Percentiles rank a stretch among this genome's conserved stretches.
These are phyloP conservation scores for Drosophila tani DNA, from an alignment of 1,140 invertebrate species.

Conservation along the genomic window DNA sequence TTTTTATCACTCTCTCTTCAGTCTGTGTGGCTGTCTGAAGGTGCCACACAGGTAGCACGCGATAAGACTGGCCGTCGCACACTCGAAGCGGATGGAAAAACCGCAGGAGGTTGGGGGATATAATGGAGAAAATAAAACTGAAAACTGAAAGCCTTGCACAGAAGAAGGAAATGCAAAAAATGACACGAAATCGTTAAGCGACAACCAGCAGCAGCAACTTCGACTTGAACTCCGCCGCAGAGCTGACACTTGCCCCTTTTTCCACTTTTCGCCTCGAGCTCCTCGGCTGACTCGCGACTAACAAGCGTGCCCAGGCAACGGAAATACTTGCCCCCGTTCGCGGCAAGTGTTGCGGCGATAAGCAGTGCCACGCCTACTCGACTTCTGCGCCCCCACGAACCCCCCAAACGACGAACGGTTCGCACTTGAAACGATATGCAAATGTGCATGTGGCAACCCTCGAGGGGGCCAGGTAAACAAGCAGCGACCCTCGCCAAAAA, in stretches of 20 bases:
- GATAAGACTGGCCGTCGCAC: slow-evolving; percentile 62
- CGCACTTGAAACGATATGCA: slow-evolving; percentile 75
- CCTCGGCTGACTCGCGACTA: slow-evolving; percentile 37
- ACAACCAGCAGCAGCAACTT: slow-evolving; percentile 28
- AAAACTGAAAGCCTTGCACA: slow-evolving; percentile 65
- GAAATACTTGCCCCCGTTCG: slow-evolving; percentile 66
- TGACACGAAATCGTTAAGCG: slow-evolving; percentile 82
- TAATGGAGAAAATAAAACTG: slow-evolving; percentile 52
- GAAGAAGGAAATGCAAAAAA: slow-evolving; percentile 79
- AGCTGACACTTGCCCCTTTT: slow-evolving; percentile 39
- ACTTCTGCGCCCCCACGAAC: slow-evolving; percentile 3
- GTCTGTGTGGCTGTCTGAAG: slow-evolving; percentile 47
- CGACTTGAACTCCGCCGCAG: slow-evolving; percentile 31
- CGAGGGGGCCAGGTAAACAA: slow-evolving; percentile 41
- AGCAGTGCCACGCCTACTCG: slow-evolving; percentile 57
- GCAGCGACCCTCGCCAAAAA: slow-evolving; percentile 42
- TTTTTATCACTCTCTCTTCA: slow-evolving; percentile 51
- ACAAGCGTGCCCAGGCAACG: slow-evolving; percentile 78
- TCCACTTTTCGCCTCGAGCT: slow-evolving; percentile 12
- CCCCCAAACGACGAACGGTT: slow-evolving; percentile 4
- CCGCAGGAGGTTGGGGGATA: slow-evolving; percentile 31
- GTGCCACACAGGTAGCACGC: slow-evolving; percentile 72
- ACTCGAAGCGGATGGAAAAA: slow-evolving; percentile 63
- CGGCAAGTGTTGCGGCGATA: slow-evolving; percentile 76
- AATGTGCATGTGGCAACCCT: slow-evolving; percentile 70